Percentiles rank a stretch among this genome's conserved stretches.
These are phyloP conservation scores for Limnephilus auricula DNA, from an alignment of 2,888 invertebrate species.

Conservation along the genomic window DNA sequence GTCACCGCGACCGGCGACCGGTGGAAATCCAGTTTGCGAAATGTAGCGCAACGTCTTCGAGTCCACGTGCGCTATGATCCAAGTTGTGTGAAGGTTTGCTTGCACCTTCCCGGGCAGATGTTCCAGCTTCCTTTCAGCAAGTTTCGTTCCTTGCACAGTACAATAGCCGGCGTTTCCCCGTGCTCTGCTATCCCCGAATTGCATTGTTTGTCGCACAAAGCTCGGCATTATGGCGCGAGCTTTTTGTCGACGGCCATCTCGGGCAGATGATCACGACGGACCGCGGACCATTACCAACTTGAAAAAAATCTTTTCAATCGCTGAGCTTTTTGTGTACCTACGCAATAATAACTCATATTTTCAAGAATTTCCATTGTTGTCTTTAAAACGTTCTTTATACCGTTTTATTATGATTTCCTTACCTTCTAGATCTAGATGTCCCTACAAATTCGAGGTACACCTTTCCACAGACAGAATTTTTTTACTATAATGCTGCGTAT, in stretches of 20 bases:
- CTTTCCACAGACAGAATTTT: background rate
- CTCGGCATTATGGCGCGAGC: conserved; percentile 56
- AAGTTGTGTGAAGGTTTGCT: conserved; percentile 23
- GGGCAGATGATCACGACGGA: conserved; percentile 47
- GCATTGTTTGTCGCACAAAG: conserved; percentile 60
- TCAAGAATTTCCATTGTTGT: conserved; percentile 25
- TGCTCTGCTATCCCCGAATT: conserved; percentile 49
- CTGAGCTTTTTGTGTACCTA: conserved; percentile 24
- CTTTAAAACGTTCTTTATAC: conserved; percentile 22
- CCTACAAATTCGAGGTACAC: background rate
- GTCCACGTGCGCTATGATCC: conserved; percentile 62
- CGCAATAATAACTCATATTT: conserved; percentile 35
- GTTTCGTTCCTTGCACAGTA: conserved; percentile 27
- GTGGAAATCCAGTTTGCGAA: conserved; percentile 28
- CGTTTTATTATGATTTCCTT: conserved; percentile 14
- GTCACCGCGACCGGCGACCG: conserved; percentile 9
- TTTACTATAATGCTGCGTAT: background rate
- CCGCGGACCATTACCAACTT: conserved; percentile 36
- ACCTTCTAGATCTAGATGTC: background rate
- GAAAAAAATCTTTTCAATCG: conserved; percentile 35
- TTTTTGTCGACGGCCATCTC: conserved; percentile 52
- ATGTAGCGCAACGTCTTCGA: conserved; percentile 40
- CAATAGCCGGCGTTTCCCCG: conserved; percentile 45
- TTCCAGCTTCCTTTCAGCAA: conserved; percentile 56
- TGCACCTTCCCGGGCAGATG: conserved; percentile 61